phyloP scores from a whole-genome alignment of 2,113 vertebrate species.

The Sphyrna mokarran region DNA sequence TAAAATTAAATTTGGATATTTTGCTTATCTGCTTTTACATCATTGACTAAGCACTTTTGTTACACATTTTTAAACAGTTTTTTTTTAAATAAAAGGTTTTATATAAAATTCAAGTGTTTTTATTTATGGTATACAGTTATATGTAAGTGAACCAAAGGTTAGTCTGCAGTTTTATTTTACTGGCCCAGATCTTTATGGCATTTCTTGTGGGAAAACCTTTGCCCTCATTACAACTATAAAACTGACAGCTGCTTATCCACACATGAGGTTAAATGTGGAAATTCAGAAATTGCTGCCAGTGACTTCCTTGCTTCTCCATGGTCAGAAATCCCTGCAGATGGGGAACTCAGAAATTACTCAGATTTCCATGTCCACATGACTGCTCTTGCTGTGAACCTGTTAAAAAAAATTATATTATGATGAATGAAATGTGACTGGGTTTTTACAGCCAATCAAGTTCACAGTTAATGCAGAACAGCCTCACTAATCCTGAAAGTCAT shows the following conservation, averaged over 20 bases:
- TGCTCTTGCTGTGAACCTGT: background rate
- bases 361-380: background rate
- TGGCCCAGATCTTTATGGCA: background rate
- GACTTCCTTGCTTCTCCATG: background rate
- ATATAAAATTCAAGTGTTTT: slow-evolving; percentile 27
- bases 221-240: background rate
- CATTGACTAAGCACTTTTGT: slow-evolving; percentile 32
- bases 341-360: background rate
- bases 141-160: background rate
- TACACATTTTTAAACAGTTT: slow-evolving; percentile 12
- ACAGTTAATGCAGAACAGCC: background rate
- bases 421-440: background rate
- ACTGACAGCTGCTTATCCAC: background rate
- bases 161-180: background rate
- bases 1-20: slow-evolving; percentile 12
- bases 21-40: slow-evolving; percentile 26
- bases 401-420: background rate
- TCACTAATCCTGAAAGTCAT: background rate
- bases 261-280: background rate
- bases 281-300: background rate
- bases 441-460: background rate
- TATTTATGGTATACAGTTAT: slow-evolving; percentile 6
- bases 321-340: background rate
- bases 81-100: slow-evolving; percentile 26
- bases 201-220: background rate